phyloP scores from a whole-genome alignment of 2,797 vertebrate species.

The Psittacula echo region DNA sequence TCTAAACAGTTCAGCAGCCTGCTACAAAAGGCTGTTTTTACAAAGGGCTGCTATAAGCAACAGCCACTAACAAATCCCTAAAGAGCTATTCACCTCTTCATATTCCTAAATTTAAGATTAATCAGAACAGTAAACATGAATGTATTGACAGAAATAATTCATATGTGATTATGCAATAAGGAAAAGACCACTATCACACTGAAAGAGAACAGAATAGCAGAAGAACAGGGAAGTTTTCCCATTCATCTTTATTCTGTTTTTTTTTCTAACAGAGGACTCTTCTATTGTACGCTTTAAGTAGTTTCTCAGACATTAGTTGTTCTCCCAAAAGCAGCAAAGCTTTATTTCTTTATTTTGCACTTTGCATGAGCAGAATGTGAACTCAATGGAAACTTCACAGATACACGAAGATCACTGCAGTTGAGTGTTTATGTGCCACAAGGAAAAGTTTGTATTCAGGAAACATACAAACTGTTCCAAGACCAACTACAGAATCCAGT shows the following conservation, averaged over 20 bases:
- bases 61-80: neutral
- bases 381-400: neutral
- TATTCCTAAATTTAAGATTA: neutral
- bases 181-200: neutral
- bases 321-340: neutral
- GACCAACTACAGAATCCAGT: neutral
- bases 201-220: neutral
- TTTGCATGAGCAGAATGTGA: neutral
- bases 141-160: neutral
- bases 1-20: neutral
- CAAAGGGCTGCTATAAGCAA: neutral
- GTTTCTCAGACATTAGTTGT: neutral
- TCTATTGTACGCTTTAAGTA: neutral
- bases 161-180: neutral
- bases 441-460: neutral
- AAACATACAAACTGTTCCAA: neutral
- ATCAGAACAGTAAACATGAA: neutral
- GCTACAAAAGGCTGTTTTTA: neutral
- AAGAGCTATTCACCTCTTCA: neutral
- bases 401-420: neutral
- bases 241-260: neutral
- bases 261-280: neutral
- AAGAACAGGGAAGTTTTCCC: neutral
- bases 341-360: neutral
- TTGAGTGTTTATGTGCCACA: neutral